These are phyloP conservation scores for Palloptera scutellata DNA, from an alignment of 2,888 invertebrate species.

Conservation along the genomic window DNA sequence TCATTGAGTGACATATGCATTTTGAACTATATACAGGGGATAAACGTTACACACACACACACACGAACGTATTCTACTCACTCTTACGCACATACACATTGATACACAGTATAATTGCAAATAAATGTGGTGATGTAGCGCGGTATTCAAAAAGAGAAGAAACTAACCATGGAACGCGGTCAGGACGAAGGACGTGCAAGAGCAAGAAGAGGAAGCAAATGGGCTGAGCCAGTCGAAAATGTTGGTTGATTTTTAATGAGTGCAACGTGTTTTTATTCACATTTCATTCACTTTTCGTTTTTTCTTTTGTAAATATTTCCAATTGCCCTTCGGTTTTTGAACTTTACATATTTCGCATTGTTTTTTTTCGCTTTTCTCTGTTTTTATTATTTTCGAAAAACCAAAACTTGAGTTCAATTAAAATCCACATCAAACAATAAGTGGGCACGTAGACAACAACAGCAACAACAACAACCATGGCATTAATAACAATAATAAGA, in stretches of 20 bases:
- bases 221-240: too few species aligned
- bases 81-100: neutral
- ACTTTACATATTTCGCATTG: constrained; percentile 27
- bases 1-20: constrained; percentile 56
- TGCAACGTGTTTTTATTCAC: constrained; percentile 54
- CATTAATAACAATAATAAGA: constrained; percentile 1
- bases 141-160: too few species aligned
- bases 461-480: constrained; percentile 19
- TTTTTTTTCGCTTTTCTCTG: constrained; percentile 41
- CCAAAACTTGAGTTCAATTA: constrained; percentile 62
- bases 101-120: neutral
- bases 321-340: constrained; percentile 39
- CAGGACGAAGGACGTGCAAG: too few species aligned
- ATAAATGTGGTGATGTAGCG: neutral
- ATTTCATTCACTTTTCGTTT: constrained; percentile 36
- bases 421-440: constrained; percentile 62
- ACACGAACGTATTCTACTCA: neutral
- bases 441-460: constrained; percentile 54
- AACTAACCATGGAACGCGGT: too few species aligned
- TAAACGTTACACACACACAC: constrained; percentile 6
- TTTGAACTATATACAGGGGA: constrained; percentile 36
- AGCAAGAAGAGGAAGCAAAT: too few species aligned
- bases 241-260: constrained; percentile 46
- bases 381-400: constrained; percentile 42
- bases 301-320: constrained; percentile 26